Evolutionary conservation across 2,113 vertebrate genomes (phyloP), one percentile per base, ranked within the genome.

Genomic region (Melanerpes formicivorus): DNA sequence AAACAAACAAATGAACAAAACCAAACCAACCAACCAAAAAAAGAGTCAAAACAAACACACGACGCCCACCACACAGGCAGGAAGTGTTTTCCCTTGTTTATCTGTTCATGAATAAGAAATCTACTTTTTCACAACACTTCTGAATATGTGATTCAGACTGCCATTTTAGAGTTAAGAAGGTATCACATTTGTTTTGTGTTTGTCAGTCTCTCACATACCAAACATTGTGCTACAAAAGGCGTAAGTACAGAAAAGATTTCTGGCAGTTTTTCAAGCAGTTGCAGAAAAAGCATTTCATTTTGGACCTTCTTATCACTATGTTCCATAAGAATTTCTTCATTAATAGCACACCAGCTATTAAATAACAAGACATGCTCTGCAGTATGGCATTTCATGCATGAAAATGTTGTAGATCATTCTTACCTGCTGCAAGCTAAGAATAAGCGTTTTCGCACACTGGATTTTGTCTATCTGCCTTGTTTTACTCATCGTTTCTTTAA

Each of bases 401-500:
- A 79, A 70, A 83, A 30, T 12, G 72, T 1, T 17, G 12, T 58
- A 62, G 83, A 78, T 21, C 14, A 40, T 78, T 85, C 98, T 96
- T 97, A 99, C 99, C 99, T 99, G 99, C 96, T 99, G 99, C 95
- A 99, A 98, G 97, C 99, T 99, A 97, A 99, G 98, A 96, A 99
- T 99, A 93, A 99, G 98, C 0, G 99, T 99, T 97, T 99, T 99
- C 96, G 99, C 99, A 98, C 99, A 99, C 63, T 99, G 99, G 96
- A 99, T 99, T 98, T 99, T 99, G 96, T 99, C 99, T 71, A 99
- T 99, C 96, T 99, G 99, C 91, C 99, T 98, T 62, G 99, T 99
- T 97, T 99, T 99, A 97, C 99, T 99, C 99, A 99, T 99, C 0
- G 99, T 99, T 98, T 99, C 99, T 97, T 99, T 99, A 97, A 99